Evolutionary conservation across 2,888 invertebrate genomes (phyloP).

Genomic region (Phymatocera aterrima): DNA sequence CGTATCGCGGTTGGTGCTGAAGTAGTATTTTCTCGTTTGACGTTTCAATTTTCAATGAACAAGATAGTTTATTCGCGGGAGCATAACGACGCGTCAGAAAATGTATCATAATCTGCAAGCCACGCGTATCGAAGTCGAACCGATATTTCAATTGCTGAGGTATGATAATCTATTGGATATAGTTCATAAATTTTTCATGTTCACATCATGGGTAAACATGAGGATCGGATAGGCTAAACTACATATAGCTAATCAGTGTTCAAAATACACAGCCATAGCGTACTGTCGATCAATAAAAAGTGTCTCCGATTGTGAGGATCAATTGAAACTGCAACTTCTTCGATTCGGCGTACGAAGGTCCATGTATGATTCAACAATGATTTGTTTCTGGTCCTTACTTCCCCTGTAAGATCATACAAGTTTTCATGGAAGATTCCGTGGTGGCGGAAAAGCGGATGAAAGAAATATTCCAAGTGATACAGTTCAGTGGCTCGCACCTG

Average conservation of each 20-base stretch:
- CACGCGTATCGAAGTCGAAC: background rate
- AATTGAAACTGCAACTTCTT: too few relatives aligned
- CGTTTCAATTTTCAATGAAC: slow-evolving; percentile 39
- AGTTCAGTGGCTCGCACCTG: background rate
- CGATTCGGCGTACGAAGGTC: too few relatives aligned
- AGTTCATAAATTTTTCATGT: background rate
- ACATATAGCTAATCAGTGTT: too few relatives aligned
- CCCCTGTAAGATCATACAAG: too few relatives aligned
- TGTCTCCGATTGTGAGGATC: too few relatives aligned
- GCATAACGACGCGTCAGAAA: background rate
- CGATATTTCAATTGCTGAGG: background rate
- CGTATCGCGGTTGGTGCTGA: slow-evolving; percentile 8
- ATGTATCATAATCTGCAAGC: slow-evolving; percentile 22
- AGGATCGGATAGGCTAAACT: background rate
- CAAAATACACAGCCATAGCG: too few relatives aligned
- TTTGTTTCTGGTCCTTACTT: background rate
- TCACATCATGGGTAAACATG: background rate
- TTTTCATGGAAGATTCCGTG: too few relatives aligned
- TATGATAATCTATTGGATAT: background rate
- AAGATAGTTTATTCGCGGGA: slow-evolving; percentile 5
- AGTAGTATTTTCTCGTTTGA: slow-evolving; percentile 27
- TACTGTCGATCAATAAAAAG: too few relatives aligned
- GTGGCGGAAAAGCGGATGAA: too few relatives aligned
- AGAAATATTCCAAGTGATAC: too few relatives aligned
- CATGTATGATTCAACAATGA: too few relatives aligned